phyloP scores from a whole-genome alignment of 2,113 vertebrate genomes.

The Tachysurus vachellii region DNA sequence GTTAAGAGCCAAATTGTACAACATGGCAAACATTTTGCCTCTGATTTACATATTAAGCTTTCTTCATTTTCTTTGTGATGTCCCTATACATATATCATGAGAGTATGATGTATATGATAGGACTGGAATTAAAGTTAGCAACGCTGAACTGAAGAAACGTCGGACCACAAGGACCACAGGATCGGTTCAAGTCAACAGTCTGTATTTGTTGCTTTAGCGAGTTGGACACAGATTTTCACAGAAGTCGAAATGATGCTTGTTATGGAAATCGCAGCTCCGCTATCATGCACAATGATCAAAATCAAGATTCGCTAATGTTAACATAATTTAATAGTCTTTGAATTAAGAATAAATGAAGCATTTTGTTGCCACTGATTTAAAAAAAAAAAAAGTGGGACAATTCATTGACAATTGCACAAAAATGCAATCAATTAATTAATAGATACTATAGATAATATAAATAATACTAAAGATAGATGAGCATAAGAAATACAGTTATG shows the following conservation, averaged over 20 bases:
- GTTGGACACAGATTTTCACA: not conserved
- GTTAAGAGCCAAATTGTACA: not conserved
- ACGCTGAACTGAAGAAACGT: not conserved
- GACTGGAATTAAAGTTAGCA: not conserved
- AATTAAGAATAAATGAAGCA: not conserved
- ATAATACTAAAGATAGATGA: not conserved
- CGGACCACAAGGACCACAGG: not conserved
- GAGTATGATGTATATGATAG: not conserved
- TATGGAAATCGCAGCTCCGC: not conserved
- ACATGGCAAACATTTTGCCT: not conserved
- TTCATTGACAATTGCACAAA: not conserved
- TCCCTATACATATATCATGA: not conserved
- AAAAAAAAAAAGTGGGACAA: not conserved
- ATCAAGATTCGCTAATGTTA: not conserved
- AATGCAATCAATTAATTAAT: not conserved
- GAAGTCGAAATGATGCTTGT: not conserved
- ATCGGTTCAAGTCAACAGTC: not conserved
- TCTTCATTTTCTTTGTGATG: not conserved
- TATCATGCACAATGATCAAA: not conserved
- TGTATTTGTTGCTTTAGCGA: not conserved
- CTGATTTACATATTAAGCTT: not conserved
- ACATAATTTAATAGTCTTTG: not conserved
- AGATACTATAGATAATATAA: not conserved
- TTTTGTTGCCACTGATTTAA: not conserved
- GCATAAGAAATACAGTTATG: not conserved